Percentiles rank a stretch among this genome's conserved stretches.
phyloP scores from a whole-genome alignment of 1,140 invertebrate species.

The Subanguina moxae region DNA sequence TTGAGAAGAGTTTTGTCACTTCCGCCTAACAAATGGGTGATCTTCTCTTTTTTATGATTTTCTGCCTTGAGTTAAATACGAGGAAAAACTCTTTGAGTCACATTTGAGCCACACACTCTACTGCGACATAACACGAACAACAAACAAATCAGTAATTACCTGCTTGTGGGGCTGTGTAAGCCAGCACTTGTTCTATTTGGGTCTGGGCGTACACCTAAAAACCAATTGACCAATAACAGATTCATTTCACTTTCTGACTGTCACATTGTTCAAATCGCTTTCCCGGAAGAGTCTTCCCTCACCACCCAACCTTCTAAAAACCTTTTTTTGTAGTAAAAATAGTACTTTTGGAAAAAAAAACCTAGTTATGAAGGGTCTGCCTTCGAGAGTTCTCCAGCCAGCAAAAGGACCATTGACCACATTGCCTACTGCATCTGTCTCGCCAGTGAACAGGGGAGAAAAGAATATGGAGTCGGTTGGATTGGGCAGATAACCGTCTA shows the following conservation, averaged over 20 bases:
- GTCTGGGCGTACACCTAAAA: constrained; percentile 24
- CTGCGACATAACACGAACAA: too few species aligned
- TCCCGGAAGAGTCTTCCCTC: constrained; percentile 11
- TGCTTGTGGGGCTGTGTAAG: constrained; percentile 37
- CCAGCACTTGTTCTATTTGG: constrained; percentile 38
- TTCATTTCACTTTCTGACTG: too few species aligned
- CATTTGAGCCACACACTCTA: too few species aligned
- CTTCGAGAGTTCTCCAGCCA: constrained; percentile 35
- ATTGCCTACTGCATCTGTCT: constrained; percentile 47
- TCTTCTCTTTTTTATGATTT: too few species aligned
- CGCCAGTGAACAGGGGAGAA: constrained; percentile 49
- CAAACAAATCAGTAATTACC: constrained; percentile 1
- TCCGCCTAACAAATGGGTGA: too few species aligned
- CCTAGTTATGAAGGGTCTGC: constrained; percentile 3
- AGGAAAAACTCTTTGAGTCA: too few species aligned
- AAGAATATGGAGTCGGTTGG: constrained; percentile 14
- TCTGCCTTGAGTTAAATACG: too few species aligned
- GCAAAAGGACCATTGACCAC: constrained; percentile 35
- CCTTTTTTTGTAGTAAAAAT: constrained; percentile 5
- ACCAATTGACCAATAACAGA: too few species aligned
- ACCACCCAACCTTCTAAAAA: constrained; percentile 11
- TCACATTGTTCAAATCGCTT: constrained; percentile 25
- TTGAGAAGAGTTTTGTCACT: too few species aligned
- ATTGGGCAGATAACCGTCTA: constrained; percentile 17
- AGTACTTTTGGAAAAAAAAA: background rate